Evolutionary conservation across 2,113 vertebrate species (phyloP).

Genomic region (Phalacrocorax aristotelis): DNA sequence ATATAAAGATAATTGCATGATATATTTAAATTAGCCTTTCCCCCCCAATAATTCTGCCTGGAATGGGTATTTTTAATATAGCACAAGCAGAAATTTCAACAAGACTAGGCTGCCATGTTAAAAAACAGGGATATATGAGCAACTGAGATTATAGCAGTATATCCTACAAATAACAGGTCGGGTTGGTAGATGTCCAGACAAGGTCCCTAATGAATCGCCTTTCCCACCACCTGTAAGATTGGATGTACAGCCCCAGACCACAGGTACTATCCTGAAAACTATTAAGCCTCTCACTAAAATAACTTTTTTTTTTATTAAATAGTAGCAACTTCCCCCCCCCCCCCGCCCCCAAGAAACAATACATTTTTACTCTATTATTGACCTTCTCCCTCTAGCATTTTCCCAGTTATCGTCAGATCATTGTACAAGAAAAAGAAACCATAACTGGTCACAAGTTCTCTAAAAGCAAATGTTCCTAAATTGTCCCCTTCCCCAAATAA

Average conservation of each 20-base stretch:
- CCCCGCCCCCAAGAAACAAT: not conserved
- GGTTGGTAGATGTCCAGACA: not conserved
- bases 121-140: not conserved
- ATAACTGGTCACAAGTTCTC: not conserved
- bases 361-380: not conserved
- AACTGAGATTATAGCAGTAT: not conserved
- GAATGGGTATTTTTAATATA: not conserved
- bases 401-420: not conserved
- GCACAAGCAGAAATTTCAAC: not conserved
- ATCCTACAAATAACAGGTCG: not conserved
- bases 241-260: rapidly evolving
- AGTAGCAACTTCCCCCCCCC: not conserved
- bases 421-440: not conserved
- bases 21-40: not conserved
- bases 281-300: not conserved
- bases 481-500: not conserved
- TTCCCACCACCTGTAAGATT: not conserved
- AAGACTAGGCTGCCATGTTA: not conserved
- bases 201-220: not conserved
- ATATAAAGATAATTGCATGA: slow-evolving; percentile 9
- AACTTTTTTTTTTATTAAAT: not conserved
- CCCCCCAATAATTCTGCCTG: not conserved
- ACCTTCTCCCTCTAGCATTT: not conserved
- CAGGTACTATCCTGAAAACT: not conserved
- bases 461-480: not conserved